These are phyloP conservation scores for Pandemis cinnamomeana DNA, from an alignment of 2,888 invertebrate species.

Conservation along the genomic window DNA sequence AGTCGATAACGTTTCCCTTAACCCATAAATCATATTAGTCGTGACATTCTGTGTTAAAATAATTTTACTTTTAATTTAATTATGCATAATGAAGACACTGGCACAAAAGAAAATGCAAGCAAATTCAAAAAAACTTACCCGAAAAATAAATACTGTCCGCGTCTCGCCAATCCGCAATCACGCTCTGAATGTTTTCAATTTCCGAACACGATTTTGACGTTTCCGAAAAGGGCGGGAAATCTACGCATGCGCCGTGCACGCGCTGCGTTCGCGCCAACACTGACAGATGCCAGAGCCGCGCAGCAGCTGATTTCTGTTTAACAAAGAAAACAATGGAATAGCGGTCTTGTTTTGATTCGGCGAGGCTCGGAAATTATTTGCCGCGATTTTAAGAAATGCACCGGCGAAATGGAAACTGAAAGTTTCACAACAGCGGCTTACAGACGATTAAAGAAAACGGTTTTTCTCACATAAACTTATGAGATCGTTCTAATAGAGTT, in stretches of 20 bases:
- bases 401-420: constrained; percentile 19
- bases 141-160: neutral
- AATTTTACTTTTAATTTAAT: neutral
- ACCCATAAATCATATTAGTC: neutral
- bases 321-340: constrained; percentile 25
- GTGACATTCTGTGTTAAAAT: neutral
- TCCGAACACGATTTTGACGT: constrained; percentile 38
- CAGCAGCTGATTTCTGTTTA: constrained; percentile 66
- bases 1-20: neutral
- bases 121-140: constrained; percentile 13
- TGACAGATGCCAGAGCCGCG: constrained; percentile 61
- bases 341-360: constrained; percentile 1
- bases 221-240: constrained; percentile 53
- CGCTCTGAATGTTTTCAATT: constrained; percentile 33
- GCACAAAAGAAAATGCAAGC: constrained; percentile 3
- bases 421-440: constrained; percentile 9
- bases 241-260: constrained; percentile 53
- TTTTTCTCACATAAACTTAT: neutral
- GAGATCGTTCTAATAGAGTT: neutral
- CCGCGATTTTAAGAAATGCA: neutral
- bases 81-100: neutral
- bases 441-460: neutral
- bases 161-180: constrained; percentile 5
- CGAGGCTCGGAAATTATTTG: neutral
- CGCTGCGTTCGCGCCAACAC: constrained; percentile 67